Percentiles rank a stretch among this genome's conserved stretches.
These are phyloP conservation scores for Andrena hattorfiana DNA, from an alignment of 2,888 invertebrate genomes.

Conservation along the genomic window DNA sequence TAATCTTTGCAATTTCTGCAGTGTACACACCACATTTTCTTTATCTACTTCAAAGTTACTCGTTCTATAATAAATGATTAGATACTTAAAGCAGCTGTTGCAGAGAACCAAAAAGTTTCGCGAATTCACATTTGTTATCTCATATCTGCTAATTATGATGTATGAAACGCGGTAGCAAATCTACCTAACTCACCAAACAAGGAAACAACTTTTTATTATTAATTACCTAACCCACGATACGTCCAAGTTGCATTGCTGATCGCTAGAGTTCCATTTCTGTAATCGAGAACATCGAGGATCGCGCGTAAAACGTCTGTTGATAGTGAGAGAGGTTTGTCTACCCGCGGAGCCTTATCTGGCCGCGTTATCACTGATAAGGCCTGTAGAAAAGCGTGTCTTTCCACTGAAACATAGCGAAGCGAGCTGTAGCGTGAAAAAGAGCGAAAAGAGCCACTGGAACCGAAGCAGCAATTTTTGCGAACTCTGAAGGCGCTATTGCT, in stretches of 20 bases:
- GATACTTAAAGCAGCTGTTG: no score
- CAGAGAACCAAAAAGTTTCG: no score
- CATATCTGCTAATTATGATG: no score
- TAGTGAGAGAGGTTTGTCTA: conserved; percentile 31
- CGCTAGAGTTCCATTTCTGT: neutral
- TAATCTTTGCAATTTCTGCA: no score
- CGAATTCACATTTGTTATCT: no score
- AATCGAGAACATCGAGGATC: conserved; percentile 14
- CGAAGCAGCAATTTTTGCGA: neutral
- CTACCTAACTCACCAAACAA: no score
- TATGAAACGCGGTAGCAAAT: no score
- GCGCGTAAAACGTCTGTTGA: conserved; percentile 25
- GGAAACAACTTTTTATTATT: no score
- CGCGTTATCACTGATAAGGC: conserved; percentile 67
- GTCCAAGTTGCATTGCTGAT: neutral
- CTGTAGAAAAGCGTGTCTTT: conserved; percentile 17
- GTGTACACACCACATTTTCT: no score
- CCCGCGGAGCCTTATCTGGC: conserved; percentile 51
- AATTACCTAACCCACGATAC: no score
- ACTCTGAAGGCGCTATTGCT: neutral
- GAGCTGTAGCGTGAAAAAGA: neutral
- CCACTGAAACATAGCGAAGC: conserved; percentile 1
- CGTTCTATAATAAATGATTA: no score
- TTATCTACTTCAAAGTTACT: no score
- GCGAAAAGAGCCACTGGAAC: conserved; percentile 1